A percentile compares a stretch with the other conserved stretches of the same genome.
Conservation (phyloP, 2,113 vertebrate species). For the Circaetus cinerascens region DNA sequence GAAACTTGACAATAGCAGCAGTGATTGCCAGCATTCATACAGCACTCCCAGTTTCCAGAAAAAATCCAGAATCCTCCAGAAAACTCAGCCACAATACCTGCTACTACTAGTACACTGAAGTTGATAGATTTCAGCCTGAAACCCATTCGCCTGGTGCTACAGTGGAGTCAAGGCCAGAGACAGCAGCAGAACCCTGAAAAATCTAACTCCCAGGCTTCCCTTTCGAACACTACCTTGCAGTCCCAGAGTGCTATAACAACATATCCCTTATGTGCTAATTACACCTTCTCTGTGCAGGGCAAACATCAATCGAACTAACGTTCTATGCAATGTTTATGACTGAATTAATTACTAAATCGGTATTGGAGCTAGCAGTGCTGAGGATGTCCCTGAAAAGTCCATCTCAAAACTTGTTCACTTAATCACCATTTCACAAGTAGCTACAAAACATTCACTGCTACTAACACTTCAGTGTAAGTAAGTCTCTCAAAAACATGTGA, state of each 20-base stretch:
- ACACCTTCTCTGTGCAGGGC: neutral
- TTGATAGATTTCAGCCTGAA: neutral
- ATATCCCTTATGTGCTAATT: neutral
- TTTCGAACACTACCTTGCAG: neutral
- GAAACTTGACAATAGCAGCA: neutral
- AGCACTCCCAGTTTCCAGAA: neutral
- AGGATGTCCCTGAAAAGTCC: neutral
- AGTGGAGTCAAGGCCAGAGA: neutral
- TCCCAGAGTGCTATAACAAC: neutral
- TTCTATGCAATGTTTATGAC: neutral
- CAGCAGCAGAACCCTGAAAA: neutral
- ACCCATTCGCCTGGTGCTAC: neutral
- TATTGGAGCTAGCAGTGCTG: neutral
- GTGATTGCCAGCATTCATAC: neutral
- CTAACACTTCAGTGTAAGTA: neutral
- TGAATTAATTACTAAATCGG: neutral
- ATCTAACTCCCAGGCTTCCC: neutral
- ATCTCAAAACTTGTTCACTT: neutral
- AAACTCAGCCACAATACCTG: neutral
- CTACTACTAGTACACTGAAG: accelerated
- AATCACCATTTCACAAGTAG: neutral
- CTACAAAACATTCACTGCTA: neutral
- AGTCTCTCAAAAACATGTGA: neutral
- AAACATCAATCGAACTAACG: neutral
- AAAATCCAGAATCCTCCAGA: neutral